Evolutionary conservation across 2,797 vertebrate genomes (phyloP), one percentile per base, ranked within the genome.

Genomic region (Chiloscyllium punctatum): DNA sequence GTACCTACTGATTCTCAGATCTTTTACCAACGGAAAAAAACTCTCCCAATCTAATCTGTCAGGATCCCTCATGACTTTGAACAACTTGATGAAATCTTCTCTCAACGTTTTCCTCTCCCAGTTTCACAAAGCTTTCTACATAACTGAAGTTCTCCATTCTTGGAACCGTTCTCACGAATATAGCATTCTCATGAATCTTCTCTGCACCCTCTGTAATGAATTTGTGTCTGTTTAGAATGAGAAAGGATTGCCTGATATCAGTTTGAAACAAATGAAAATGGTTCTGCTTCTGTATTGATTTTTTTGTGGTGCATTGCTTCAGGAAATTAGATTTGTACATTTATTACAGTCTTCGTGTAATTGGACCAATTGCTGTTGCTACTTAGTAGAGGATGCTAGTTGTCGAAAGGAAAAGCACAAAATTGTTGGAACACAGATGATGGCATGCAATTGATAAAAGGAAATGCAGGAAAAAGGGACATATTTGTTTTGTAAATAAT

Each of bases 211-310:
- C 27, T 77, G 9, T 77, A 77, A 77, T n/a, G 72, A 33, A 30
- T 77, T n/a, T 11, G 13, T 33, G 8, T 77, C 30, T 21, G 23
- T 42, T 42, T 25, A 23, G 8, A 8, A 1, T 69, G 66, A 92
- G 25, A n/a, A 37, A 92, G 62, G 37, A 68, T 21, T 69, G 37
- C 66, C 6, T 69, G 66, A 90, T 57, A 11, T 68, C 33, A 42
- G 62, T 42, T 37, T n/a, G 2, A 68, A 69, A 69, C n/a, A 68
- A 68, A 53, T 74, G 42, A 69, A 74, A 94, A 74, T 18, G 11
- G 48, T 94, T 68, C 66, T 25, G 23, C 69, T 94, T 94, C n/a
- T 94, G 23, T 71, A 27, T 42, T 94, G 91, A 94, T 94, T 94
- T 94, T 94, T 94, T 9, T 37, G 23, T 71, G 66, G 69, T 94